These are phyloP conservation scores for Holocentrus rufus DNA, from an alignment of 2,797 vertebrate species.

Conservation along the genomic window DNA sequence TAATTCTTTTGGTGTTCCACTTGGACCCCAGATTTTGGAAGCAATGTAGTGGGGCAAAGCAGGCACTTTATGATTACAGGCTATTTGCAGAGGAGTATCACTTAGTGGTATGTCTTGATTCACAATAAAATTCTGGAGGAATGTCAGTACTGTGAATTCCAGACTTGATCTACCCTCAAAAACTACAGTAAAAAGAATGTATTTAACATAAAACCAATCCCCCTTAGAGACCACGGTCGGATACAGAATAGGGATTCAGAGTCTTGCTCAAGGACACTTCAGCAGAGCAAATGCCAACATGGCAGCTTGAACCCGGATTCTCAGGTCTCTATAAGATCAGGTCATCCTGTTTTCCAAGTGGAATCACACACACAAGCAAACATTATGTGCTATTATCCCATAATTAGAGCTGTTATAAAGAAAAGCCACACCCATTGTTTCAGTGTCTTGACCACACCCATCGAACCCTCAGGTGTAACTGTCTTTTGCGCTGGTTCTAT, in stretches of 20 bases:
- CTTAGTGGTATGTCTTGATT: neutral
- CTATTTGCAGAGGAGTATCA: neutral
- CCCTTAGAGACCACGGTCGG: too few relatives aligned
- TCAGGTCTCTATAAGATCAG: neutral
- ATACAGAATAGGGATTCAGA: too few relatives aligned
- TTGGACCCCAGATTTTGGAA: neutral
- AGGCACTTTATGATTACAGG: neutral
- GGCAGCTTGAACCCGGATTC: too few relatives aligned
- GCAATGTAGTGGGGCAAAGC: neutral
- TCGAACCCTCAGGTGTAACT: slow-evolving; percentile 51
- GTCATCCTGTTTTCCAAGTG: slow-evolving; percentile 34
- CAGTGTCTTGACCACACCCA: slow-evolving; percentile 60
- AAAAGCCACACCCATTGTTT: slow-evolving; percentile 55
- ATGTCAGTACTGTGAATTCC: neutral
- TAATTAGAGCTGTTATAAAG: slow-evolving; percentile 54
- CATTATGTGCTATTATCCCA: slow-evolving; percentile 51
- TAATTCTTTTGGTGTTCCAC: neutral
- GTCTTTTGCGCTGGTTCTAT: slow-evolving; percentile 11
- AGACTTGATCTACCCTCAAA: too few relatives aligned
- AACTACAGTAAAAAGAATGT: too few relatives aligned
- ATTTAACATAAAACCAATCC: too few relatives aligned
- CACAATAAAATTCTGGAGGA: neutral
- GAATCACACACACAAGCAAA: slow-evolving; percentile 15
- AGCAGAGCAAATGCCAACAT: neutral
- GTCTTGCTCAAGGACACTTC: neutral